A percentile compares a stretch with the other conserved stretches of the same genome.
These are phyloP conservation scores for Griposia aprilina DNA, from an alignment of 2,888 invertebrate genomes.

Conservation along the genomic window DNA sequence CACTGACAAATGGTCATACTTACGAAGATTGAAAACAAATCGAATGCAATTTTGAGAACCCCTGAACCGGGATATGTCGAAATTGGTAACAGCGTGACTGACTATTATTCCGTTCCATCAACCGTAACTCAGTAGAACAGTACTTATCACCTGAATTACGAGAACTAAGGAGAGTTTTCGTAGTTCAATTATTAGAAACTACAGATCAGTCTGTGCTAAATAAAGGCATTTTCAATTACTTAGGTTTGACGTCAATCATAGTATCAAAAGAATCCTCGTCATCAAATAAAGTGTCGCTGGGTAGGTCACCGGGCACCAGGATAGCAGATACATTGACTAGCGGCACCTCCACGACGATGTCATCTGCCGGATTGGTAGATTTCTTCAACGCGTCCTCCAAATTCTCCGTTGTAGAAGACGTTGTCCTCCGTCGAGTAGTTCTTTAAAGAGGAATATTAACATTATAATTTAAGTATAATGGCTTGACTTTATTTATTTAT, in stretches of 20 bases:
- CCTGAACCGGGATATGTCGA: neutral
- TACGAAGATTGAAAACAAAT: too few species aligned
- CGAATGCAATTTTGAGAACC: too few species aligned
- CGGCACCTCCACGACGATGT: slow-evolving; percentile 78
- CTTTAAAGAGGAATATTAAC: slow-evolving; percentile 21
- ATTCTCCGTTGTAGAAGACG: slow-evolving; percentile 11
- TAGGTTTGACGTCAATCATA: slow-evolving; percentile 79
- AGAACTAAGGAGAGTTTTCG: neutral
- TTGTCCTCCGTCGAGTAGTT: slow-evolving; percentile 22
- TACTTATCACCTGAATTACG: neutral
- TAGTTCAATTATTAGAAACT: neutral
- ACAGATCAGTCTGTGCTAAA: neutral
- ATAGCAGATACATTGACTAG: slow-evolving; percentile 80
- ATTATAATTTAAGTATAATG: too few species aligned
- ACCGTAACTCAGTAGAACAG: neutral
- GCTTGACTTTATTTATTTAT: too few species aligned
- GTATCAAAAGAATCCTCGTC: slow-evolving; percentile 75
- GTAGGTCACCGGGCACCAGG: slow-evolving; percentile 57
- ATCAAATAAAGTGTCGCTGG: slow-evolving; percentile 55
- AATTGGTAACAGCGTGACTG: neutral
- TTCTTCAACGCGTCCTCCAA: slow-evolving; percentile 47
- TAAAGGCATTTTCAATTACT: neutral
- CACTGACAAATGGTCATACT: too few species aligned
- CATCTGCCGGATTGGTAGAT: slow-evolving; percentile 24
- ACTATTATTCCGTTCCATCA: neutral